Conservation (phyloP, 2,797 vertebrate species). For the Cichlasoma orientale region DNA sequence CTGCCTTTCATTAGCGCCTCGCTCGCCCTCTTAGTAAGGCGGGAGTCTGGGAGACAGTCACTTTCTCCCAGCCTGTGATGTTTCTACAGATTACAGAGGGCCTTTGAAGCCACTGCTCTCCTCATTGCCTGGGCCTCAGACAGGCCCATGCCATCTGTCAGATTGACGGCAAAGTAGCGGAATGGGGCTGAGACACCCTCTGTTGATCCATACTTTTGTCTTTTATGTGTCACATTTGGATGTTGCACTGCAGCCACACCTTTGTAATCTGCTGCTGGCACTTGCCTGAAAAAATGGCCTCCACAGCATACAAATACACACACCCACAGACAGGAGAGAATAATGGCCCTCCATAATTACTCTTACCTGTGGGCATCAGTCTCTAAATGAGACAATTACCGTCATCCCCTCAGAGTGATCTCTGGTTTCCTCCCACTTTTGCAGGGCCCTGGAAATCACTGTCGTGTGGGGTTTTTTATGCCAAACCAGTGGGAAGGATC, state of each 20-base stretch:
- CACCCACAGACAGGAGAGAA: conserved; percentile 57
- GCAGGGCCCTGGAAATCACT: conserved; percentile 49
- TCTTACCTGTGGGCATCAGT: conserved; percentile 80
- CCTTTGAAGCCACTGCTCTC: conserved; percentile 97
- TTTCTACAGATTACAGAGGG: conserved; percentile 97
- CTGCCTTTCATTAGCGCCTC: conserved; percentile 97
- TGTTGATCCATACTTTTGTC: conserved; percentile 92
- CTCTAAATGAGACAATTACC: conserved; percentile 80
- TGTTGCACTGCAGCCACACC: conserved; percentile 86
- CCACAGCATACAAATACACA: conserved; percentile 55
- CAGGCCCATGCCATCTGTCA: conserved; percentile 95
- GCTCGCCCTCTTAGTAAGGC: conserved; percentile 92
- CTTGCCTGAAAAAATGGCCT: conserved; percentile 78
- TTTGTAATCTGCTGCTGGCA: conserved; percentile 86
- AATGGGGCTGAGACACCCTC: conserved; percentile 93
- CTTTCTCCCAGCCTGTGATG: conserved; percentile 97
- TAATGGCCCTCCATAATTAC: conserved; percentile 77
- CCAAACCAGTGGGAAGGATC: conserved; percentile 51
- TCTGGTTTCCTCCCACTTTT: conserved; percentile 52
- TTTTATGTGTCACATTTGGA: conserved; percentile 92
- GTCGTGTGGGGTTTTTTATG: conserved; percentile 55
- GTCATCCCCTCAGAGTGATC: conserved; percentile 51
- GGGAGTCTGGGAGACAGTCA: conserved; percentile 94
- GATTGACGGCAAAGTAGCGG: conserved; percentile 91
- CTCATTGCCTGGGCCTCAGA: conserved; percentile 91